Evolutionary conservation across 92 coral and sea anemone species (phyloP).

Genomic region (Bergia sp.): DNA sequence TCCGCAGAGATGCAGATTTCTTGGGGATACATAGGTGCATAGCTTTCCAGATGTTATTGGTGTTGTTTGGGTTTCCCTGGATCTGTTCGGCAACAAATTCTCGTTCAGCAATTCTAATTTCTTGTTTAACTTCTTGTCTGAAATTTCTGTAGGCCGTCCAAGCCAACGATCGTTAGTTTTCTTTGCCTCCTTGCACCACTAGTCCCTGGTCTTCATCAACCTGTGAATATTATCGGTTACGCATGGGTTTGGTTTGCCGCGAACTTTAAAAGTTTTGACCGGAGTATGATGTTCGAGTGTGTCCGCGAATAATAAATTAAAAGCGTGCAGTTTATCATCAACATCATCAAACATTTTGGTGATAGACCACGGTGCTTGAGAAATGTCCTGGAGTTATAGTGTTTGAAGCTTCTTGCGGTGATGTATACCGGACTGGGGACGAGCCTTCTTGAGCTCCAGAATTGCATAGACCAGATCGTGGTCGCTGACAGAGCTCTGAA

Average conservation of each 20-base stretch:
- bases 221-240: slow-evolving; percentile 34
- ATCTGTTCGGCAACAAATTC: too few relatives aligned
- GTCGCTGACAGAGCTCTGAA: too few relatives aligned
- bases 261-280: too few relatives aligned
- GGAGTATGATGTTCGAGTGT: slow-evolving; percentile 5
- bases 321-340: slow-evolving; percentile 52
- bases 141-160: slow-evolving; percentile 49
- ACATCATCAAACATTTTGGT: slow-evolving; percentile 48
- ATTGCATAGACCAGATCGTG: too few relatives aligned
- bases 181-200: slow-evolving; percentile 48
- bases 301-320: slow-evolving; percentile 41
- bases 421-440: too few relatives aligned
- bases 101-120: slow-evolving; percentile 43
- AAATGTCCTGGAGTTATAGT: slow-evolving; percentile 7
- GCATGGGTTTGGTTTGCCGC: not conserved
- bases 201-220: slow-evolving; percentile 37
- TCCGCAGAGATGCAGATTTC: slow-evolving; percentile 32
- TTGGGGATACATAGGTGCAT: slow-evolving; percentile 46
- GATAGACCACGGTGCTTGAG: slow-evolving; percentile 55
- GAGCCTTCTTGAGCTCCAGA: too few relatives aligned
- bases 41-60: slow-evolving; percentile 55
- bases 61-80: slow-evolving; percentile 13
- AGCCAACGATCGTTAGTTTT: not conserved
- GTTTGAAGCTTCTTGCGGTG: too few relatives aligned
- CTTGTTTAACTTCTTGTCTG: slow-evolving; percentile 39